A percentile compares a stretch with the other conserved stretches of the same genome.
Evolutionary conservation across 2,797 vertebrate species (phyloP).

Genomic region (Sciurus carolinensis): DNA sequence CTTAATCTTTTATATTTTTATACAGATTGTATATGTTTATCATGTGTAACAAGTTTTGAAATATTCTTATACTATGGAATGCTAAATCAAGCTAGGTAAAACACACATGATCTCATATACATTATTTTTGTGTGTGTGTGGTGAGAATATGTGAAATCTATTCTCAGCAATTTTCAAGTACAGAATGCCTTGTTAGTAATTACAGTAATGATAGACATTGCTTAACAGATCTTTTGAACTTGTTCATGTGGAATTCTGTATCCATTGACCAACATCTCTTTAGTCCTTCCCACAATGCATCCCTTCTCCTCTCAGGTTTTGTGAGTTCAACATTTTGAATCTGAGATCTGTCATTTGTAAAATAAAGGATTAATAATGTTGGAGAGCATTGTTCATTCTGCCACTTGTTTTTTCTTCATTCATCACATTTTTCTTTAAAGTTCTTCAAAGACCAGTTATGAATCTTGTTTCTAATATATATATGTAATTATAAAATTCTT

Average conservation of each 20-base stretch:
- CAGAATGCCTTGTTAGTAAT: not conserved
- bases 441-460: not conserved
- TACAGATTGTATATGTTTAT: not conserved
- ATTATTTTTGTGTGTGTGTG: not conserved
- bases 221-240: not conserved
- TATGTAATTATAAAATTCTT: not conserved
- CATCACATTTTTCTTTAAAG: conserved; percentile 27
- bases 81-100: not conserved
- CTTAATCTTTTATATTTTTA: not conserved
- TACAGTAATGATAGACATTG: not conserved
- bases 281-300: not conserved
- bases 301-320: not conserved
- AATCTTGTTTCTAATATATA: not conserved
- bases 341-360: not conserved
- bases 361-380: not conserved
- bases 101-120: not conserved
- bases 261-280: not conserved
- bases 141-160: not conserved
- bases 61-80: not conserved
- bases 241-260: not conserved
- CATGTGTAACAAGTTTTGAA: not conserved
- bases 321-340: not conserved
- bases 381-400: not conserved
- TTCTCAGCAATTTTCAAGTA: not conserved
- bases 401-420: not conserved